Conservation (phyloP, 2,888 invertebrate genomes). For the Crocallis elinguaria region DNA sequence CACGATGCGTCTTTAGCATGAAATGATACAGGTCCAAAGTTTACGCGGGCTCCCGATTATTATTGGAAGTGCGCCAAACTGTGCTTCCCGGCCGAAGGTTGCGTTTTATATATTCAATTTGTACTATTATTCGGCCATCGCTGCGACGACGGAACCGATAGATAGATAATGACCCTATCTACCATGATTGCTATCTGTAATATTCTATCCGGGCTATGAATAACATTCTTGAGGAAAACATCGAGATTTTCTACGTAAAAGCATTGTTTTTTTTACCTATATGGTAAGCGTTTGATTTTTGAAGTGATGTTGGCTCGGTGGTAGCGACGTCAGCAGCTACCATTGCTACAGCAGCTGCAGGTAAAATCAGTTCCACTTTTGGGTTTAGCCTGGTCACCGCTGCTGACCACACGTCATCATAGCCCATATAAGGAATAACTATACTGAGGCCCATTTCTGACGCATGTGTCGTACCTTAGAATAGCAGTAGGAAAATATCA, state of each 20-base stretch:
- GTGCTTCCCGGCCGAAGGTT: constrained; percentile 20
- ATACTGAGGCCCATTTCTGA: no score
- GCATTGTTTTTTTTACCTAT: neutral
- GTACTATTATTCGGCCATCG: constrained; percentile 27
- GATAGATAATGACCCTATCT: constrained; percentile 20
- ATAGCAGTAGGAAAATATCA: no score
- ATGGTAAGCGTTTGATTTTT: no score
- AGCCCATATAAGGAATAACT: no score
- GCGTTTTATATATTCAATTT: constrained; percentile 32
- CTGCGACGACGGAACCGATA: constrained; percentile 16
- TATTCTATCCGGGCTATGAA: constrained; percentile 7
- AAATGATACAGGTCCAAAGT: constrained; percentile 2
- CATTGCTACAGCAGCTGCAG: no score
- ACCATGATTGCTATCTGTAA: constrained; percentile 4
- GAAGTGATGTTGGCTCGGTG: no score
- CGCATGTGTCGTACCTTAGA: no score
- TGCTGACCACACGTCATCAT: no score
- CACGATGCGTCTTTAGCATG: neutral
- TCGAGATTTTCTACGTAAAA: neutral
- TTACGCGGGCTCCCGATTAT: constrained; percentile 23
- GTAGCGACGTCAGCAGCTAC: no score
- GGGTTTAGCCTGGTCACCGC: no score
- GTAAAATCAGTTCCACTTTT: no score
- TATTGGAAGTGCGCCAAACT: constrained; percentile 37
- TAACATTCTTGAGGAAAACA: neutral